These are phyloP conservation scores for Hymenopus coronatus DNA, from an alignment of 2,888 invertebrate species.

Conservation along the genomic window DNA sequence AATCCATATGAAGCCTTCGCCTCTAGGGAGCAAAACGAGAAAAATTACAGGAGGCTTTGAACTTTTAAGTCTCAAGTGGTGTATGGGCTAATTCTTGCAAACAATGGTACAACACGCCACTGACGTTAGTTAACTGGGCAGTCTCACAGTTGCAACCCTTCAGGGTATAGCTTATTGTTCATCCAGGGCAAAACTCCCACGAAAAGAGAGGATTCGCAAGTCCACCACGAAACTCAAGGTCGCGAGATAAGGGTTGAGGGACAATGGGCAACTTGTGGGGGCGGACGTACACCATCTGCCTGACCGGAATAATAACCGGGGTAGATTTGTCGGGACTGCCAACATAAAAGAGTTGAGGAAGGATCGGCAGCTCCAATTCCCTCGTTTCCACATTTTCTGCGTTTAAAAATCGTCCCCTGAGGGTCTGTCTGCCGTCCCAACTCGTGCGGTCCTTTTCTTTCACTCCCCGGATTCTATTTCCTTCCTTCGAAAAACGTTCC, in stretches of 20 bases:
- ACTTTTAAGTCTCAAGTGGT: background rate
- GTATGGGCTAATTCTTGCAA: background rate
- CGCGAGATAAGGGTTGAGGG: background rate
- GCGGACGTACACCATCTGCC: background rate
- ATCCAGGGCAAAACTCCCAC: background rate
- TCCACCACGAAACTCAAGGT: background rate
- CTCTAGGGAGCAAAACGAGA: too few relatives aligned
- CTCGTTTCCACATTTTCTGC: background rate
- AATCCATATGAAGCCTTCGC: too few relatives aligned
- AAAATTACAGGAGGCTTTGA: too few relatives aligned
- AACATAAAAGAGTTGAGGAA: background rate
- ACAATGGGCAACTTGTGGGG: background rate
- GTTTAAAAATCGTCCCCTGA: background rate
- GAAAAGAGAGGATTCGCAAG: background rate
- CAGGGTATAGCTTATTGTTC: background rate
- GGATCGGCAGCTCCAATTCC: background rate
- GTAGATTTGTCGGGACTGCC: background rate
- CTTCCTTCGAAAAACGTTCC: background rate
- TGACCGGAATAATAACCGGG: conserved; percentile 1
- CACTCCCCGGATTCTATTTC: background rate
- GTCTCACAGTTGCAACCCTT: background rate
- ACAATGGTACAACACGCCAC: background rate
- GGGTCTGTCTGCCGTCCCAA: background rate
- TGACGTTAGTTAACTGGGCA: background rate
- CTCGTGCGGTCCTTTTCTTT: background rate